Evolutionary conservation across 37 sponge, comb jelly and placozoan genomes (phyloP).

Genomic region (Haliclona indistincta): DNA sequence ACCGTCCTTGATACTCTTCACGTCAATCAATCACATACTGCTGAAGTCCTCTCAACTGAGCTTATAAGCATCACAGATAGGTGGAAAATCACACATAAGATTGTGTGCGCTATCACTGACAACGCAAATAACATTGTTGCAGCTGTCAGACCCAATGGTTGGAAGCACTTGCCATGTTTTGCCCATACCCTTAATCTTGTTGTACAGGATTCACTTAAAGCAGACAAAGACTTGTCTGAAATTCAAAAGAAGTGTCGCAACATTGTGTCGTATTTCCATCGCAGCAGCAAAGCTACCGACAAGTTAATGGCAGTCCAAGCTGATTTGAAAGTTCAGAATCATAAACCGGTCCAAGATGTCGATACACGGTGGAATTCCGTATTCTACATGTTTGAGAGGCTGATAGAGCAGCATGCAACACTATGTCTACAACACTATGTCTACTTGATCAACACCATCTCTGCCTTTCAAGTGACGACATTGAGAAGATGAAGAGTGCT

Average conservation of each 20-base stretch:
- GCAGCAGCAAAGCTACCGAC: background rate
- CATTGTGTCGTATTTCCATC: background rate
- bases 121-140: background rate
- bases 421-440: constrained; percentile 11
- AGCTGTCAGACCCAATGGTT: background rate
- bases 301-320: background rate
- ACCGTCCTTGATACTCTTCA: too few species aligned
- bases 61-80: too few species aligned
- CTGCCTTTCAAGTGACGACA: background rate
- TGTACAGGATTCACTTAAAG: constrained; percentile 9
- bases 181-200: constrained; percentile 12
- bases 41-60: too few species aligned
- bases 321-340: background rate
- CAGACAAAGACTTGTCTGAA: background rate
- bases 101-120: background rate
- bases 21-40: too few species aligned
- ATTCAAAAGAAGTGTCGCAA: background rate
- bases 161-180: constrained; percentile 20
- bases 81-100: too few species aligned
- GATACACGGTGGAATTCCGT: constrained; percentile 10
- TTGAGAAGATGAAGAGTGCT: background rate
- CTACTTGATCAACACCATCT: constrained; percentile 1
- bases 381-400: constrained; percentile 17
- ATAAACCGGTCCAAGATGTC: constrained; percentile 20
- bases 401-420: background rate